These are phyloP conservation scores for Exocentrus adspersus DNA, from an alignment of 2,888 invertebrate genomes.

Conservation along the genomic window DNA sequence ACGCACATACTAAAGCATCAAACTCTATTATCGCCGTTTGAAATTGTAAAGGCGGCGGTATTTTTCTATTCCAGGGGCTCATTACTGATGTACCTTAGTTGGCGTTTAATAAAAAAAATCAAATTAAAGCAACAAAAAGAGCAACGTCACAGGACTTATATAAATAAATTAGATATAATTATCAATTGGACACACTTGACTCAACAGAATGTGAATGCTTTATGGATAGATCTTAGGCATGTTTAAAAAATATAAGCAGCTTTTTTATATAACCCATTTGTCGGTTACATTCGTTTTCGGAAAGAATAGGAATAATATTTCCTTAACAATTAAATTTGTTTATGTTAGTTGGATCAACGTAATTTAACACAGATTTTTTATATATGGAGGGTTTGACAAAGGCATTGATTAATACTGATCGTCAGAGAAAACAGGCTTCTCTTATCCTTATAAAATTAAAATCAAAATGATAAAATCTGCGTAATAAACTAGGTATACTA, in stretches of 20 bases:
- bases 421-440: no score
- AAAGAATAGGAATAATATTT: no score
- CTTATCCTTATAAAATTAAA: no score
- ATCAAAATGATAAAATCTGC: no score
- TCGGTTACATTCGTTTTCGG: not conserved
- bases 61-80: not conserved
- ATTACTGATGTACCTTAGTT: conserved; percentile 10
- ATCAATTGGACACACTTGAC: conserved; percentile 26
- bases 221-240: not conserved
- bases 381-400: no score
- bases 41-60: not conserved
- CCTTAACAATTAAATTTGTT: no score
- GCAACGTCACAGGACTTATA: conserved; percentile 7
- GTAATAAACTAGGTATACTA: no score
- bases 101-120: conserved; percentile 22
- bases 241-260: conserved; percentile 3
- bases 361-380: no score
- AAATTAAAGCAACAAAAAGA: conserved; percentile 24
- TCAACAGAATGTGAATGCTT: conserved; percentile 4
- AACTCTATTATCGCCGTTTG: no score
- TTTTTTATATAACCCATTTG: not conserved
- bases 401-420: no score
- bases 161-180: conserved; percentile 25
- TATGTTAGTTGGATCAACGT: no score
- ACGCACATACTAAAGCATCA: no score